Percentiles rank a stretch among this genome's conserved stretches.
Conservation (phyloP, 1,140 invertebrate genomes). For the Sinonovacula constricta region DNA sequence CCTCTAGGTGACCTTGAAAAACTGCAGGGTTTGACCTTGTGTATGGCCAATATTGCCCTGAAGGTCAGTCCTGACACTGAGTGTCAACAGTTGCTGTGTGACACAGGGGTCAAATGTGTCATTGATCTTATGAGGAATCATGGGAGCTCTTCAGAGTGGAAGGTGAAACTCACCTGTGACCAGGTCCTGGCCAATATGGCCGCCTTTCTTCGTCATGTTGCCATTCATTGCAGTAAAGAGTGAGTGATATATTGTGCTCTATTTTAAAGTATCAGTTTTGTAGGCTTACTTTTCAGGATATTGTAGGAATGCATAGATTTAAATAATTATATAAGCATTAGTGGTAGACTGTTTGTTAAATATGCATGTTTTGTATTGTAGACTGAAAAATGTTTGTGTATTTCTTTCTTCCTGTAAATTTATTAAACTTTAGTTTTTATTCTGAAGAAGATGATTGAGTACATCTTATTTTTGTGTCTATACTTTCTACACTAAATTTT, state of each 20-base stretch:
- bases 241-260: conserved; percentile 21
- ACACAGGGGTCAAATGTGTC: conserved; percentile 1
- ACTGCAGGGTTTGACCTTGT: conserved; percentile 6
- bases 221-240: not conserved
- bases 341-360: too few relatives aligned
- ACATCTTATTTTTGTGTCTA: too few relatives aligned
- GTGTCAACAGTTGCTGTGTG: not conserved
- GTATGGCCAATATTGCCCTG: conserved; percentile 9
- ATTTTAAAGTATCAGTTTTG: too few relatives aligned
- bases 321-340: too few relatives aligned
- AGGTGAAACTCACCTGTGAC: not conserved
- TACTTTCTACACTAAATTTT: too few relatives aligned
- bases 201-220: conserved; percentile 22
- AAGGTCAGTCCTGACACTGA: not conserved
- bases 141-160: conserved; percentile 16
- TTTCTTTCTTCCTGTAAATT: too few relatives aligned
- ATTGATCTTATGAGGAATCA: conserved; percentile 11
- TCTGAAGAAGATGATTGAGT: too few relatives aligned
- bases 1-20: conserved; percentile 14
- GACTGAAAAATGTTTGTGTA: too few relatives aligned
- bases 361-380: too few relatives aligned
- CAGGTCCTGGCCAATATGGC: conserved; percentile 14
- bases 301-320: too few relatives aligned
- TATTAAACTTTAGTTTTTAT: too few relatives aligned
- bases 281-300: too few relatives aligned